Base-by-base conservation (phyloP, 35 echinoderm and acorn worm genomes). In the Stichopus chloronotus region DNA sequence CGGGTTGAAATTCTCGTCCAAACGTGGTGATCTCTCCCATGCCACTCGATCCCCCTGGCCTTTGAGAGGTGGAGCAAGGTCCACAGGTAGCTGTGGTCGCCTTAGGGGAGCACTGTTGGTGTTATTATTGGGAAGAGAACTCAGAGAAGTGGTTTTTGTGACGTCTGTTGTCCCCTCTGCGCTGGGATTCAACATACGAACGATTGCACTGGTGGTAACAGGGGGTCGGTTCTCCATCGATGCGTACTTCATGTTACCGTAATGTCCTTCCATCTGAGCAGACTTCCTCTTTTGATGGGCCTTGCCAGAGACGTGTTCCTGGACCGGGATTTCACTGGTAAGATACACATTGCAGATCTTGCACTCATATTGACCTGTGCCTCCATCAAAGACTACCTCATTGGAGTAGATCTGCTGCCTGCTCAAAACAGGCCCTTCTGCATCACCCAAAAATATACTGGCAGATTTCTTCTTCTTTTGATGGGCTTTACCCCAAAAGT, bases 391-490 rank as follows among this genome's bases (percentile, higher is more conserved):
- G 8, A 43, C 80, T 14, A 83, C 22, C 6, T 83, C 80, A 21
- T 83, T 8, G 16, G 80, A 8, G 19, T n/a, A 20, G 19, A 7
- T 19, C 17, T n/a, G 6, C 13, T 74, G 0, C 7, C 7, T 7
- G 7, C 11, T 74, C 17, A 74, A 19, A n/a, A 16, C 69, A 19
- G 14, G 17, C 0, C 6, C 19, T 24, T 74, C 69, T 19, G 69
- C 0, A 2, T 74, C 69, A 14, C 69, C 69, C 6, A 74, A 5
- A 5, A n/a, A 9, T 5, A 85, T 53, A 9, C 78, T 19, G 17
- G 82, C 5, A 85, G 55, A 53, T n/a, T 85, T 85, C 8, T 59
- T 59, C 82, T 89, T 89, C 23, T 89, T 89, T 6, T 71, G 87
- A 72, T 89, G 87, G 1, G 60, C 2, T 43, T 54, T 89, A 8